Evolutionary conservation across 1,140 invertebrate genomes (phyloP), one percentile per base, ranked within the genome.

Genomic region (Drosophila erecta): DNA sequence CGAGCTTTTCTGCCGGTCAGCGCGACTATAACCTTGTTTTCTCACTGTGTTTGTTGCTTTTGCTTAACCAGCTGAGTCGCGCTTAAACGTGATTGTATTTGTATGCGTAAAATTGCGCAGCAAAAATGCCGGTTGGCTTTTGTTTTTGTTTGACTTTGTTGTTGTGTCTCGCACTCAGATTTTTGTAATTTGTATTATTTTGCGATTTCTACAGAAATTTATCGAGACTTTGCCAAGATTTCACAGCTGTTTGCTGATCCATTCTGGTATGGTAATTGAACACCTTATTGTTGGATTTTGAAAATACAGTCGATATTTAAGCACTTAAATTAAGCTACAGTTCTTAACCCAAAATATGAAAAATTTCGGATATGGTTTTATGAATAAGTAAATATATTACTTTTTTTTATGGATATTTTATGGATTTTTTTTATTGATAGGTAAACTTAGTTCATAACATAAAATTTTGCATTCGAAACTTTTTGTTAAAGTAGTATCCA

Each of bases 1-100:
- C 81, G 62, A 78, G 79, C 79, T 72, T 84, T 85, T 81, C 72
- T 87, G 81, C 81, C 81, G 83, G 81, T 76, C 78, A 72, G 49
- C 77, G 35, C 17, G 43, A 57, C 70, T 65, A 40, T 75, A 76
- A 76, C 73, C 73, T 76, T 76, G 73, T 76, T 76, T 66, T 64
- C 35, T 38, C 43, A 54, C 61, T 27, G 55, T 54, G 30, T 33
- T 33, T 59, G 41, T 72, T 81, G 57, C 57, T 79, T 51, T 71
- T 62, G 79, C 79, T 87, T 83, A 75, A 87, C 83, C 81, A 86
- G 81, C 81, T 86, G 83, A 86, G 78, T 51, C 72, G 54, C 33
- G 51, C 62, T 69, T 41, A 51, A 30, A 46, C 10, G 14, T 30
- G 20, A 15, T 41, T 55, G 33, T 33, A 15, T n/a, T 14, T 66